Conservation (phyloP, 2,797 vertebrate genomes). For the Merluccius polli region DNA sequence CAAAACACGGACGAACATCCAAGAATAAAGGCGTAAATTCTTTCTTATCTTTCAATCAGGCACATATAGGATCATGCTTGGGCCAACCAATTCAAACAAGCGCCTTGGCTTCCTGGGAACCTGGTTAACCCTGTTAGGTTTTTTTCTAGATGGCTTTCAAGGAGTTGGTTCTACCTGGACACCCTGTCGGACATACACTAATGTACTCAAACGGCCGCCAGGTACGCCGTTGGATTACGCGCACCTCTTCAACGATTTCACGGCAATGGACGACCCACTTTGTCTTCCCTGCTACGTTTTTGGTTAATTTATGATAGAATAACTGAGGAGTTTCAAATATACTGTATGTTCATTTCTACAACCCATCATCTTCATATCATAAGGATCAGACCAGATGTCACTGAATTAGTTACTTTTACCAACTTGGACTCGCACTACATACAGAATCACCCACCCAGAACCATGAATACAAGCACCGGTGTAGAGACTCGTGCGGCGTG, state of each 20-base stretch:
- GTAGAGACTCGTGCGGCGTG: too few species aligned
- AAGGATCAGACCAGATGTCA: not conserved
- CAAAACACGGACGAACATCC: conserved; percentile 43
- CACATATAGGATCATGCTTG: conserved; percentile 56
- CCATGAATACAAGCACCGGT: not conserved
- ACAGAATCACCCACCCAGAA: not conserved
- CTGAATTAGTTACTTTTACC: not conserved
- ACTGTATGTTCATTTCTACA: too few species aligned
- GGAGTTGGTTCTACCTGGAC: not conserved
- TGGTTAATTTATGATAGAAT: too few species aligned
- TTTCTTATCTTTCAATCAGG: conserved; percentile 40
- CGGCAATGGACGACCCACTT: not conserved
- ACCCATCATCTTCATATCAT: not conserved
- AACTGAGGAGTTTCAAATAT: too few species aligned
- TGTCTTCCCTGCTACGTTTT: too few species aligned
- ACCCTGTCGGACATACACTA: not conserved
- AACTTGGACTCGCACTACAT: not conserved
- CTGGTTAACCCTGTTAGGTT: conserved; percentile 9
- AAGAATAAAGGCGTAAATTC: conserved; percentile 30
- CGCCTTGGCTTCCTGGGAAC: not conserved
- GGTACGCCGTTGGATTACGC: too few species aligned
- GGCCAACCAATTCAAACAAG: conserved; percentile 46
- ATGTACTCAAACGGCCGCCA: not conserved
- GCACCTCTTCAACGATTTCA: too few species aligned
- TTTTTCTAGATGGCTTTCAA: not conserved